Percentiles rank a stretch among this genome's conserved stretches.
These are phyloP conservation scores for Polietes domitor DNA, from an alignment of 2,888 invertebrate species.

Conservation along the genomic window DNA sequence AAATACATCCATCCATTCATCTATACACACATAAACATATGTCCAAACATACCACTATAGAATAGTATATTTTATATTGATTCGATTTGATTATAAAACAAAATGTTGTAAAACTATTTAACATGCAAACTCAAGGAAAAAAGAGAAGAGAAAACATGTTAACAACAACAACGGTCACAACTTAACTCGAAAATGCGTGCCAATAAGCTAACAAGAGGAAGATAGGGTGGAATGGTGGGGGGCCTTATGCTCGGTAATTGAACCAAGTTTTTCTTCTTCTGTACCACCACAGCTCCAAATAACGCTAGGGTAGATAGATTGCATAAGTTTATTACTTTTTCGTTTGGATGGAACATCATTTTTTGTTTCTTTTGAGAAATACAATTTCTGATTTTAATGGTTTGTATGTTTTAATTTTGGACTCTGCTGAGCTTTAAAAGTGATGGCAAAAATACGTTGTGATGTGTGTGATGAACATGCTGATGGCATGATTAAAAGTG, in stretches of 20 bases:
- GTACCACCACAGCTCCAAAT: too few relatives aligned
- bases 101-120: slow-evolving; percentile 15
- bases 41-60: background rate
- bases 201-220: background rate
- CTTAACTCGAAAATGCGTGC: background rate
- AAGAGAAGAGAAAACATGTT: background rate
- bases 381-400: background rate
- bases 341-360: too few relatives aligned
- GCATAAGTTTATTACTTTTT: background rate
- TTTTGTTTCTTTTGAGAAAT: background rate
- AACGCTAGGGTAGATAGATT: background rate
- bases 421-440: too few relatives aligned
- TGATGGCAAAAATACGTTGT: too few relatives aligned
- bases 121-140: background rate
- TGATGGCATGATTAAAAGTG: too few relatives aligned
- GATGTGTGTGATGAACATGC: too few relatives aligned
- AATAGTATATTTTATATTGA: slow-evolving; percentile 16
- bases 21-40: background rate
- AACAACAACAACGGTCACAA: background rate
- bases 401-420: background rate
- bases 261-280: too few relatives aligned
- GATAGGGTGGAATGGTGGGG: background rate
- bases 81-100: slow-evolving; percentile 29
- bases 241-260: too few relatives aligned
- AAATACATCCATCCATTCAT: background rate